Evolutionary conservation across 2,888 invertebrate genomes (phyloP).

Genomic region (Scaptomyza tumidula): DNA sequence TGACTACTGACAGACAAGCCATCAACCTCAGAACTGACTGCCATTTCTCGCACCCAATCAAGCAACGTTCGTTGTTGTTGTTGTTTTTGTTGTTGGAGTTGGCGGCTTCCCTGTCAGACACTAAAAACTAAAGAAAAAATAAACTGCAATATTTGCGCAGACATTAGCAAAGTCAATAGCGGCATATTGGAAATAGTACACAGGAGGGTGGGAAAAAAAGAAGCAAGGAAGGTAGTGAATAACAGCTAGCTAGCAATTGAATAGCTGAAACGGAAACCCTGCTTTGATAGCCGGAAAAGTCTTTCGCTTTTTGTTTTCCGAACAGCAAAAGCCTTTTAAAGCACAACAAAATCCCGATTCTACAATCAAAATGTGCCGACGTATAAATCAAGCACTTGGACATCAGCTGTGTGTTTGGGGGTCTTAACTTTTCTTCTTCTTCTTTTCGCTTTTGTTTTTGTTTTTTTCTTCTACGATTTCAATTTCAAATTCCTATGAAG

Average conservation of each 20-base stretch:
- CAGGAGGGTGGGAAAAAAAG: neutral
- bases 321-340: slow-evolving; percentile 66
- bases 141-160: slow-evolving; percentile 72
- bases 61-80: slow-evolving; percentile 5
- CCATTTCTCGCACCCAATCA: slow-evolving; percentile 34
- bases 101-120: slow-evolving; percentile 42
- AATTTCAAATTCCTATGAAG: slow-evolving; percentile 34
- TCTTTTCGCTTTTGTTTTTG: slow-evolving; percentile 8
- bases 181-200: slow-evolving; percentile 56
- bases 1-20: slow-evolving; percentile 39
- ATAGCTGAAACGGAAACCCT: slow-evolving; percentile 60
- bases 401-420: slow-evolving; percentile 28
- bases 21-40: slow-evolving; percentile 36
- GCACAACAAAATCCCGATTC: slow-evolving; percentile 30
- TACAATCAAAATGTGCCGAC: slow-evolving; percentile 51
- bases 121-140: slow-evolving; percentile 10
- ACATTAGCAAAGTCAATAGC: slow-evolving; percentile 73
- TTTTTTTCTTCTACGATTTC: slow-evolving; percentile 17
- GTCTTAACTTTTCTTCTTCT: slow-evolving; percentile 47
- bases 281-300: slow-evolving; percentile 65
- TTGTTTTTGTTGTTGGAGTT: slow-evolving; percentile 5
- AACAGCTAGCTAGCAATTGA: slow-evolving; percentile 9
- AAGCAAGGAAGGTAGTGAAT: neutral
- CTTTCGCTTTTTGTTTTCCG: slow-evolving; percentile 1
- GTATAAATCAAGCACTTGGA: slow-evolving; percentile 63